phyloP scores from a whole-genome alignment of 2,797 vertebrate genomes.

The Potorous gilbertii region DNA sequence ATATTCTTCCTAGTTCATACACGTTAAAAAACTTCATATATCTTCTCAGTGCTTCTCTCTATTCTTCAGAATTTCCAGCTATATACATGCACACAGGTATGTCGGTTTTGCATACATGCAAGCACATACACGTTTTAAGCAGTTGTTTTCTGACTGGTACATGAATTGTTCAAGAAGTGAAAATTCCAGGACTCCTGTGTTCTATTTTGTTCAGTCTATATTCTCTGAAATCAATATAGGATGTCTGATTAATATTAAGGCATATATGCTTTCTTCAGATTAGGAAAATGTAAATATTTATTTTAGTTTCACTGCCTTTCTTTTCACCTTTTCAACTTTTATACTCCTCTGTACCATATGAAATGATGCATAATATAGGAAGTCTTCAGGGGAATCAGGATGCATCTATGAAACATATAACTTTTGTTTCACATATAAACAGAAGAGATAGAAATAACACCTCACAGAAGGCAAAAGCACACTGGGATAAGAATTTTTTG shows the following conservation, averaged over 20 bases:
- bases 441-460: neutral
- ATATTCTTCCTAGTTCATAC: neutral
- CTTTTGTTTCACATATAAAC: neutral
- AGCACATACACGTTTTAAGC: neutral
- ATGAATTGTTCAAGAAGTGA: neutral
- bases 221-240: neutral
- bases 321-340: neutral
- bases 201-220: neutral
- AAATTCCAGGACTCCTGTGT: neutral
- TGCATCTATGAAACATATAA: neutral
- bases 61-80: neutral
- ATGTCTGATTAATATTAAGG: neutral
- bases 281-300: neutral
- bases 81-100: neutral
- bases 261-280: neutral
- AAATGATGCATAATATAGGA: neutral
- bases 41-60: neutral
- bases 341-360: neutral
- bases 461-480: neutral
- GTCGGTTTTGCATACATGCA: neutral
- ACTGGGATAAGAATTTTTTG: neutral
- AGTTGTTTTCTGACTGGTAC: neutral
- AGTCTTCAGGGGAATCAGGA: neutral
- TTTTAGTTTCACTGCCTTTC: neutral
- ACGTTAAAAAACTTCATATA: neutral